Percentiles rank a stretch among this genome's conserved stretches.
Evolutionary conservation across 2,888 invertebrate species (phyloP).

Genomic region (Eilema depressum): DNA sequence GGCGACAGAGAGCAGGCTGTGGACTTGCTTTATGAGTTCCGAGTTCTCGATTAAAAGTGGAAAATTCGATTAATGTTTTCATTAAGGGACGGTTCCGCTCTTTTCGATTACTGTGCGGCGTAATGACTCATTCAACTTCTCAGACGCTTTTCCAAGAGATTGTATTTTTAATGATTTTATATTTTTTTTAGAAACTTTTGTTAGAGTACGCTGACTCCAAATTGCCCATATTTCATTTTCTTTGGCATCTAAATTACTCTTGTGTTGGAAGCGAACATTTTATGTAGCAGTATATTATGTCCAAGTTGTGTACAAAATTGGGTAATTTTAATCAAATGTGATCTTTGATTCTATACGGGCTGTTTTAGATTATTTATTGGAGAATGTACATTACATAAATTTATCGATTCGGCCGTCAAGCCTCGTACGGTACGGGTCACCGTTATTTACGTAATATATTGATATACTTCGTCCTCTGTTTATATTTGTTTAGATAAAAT

Average conservation of each 20-base stretch:
- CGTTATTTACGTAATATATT: conserved; percentile 12
- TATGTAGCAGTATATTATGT: background rate
- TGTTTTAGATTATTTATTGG: background rate
- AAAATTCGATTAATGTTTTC: conserved; percentile 74
- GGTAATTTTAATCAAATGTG: conserved; percentile 10
- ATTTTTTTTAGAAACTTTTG: conserved; percentile 28
- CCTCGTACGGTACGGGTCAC: background rate
- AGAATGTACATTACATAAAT: conserved; percentile 14
- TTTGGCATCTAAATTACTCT: conserved; percentile 8
- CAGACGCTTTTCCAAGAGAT: conserved; percentile 40
- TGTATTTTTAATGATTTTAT: conserved; percentile 41
- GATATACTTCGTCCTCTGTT: background rate
- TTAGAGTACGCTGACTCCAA: conserved; percentile 6
- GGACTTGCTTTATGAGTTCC: conserved; percentile 71
- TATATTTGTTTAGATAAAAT: background rate
- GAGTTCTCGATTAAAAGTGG: conserved; percentile 69
- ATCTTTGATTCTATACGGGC: background rate
- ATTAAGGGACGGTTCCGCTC: conserved; percentile 53
- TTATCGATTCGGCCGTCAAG: conserved; percentile 3
- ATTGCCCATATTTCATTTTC: background rate
- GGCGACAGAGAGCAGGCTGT: conserved; percentile 62
- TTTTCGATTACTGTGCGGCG: conserved; percentile 51
- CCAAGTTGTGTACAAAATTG: background rate
- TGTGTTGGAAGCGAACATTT: background rate
- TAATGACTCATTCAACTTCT: conserved; percentile 58